A percentile compares a stretch with the other conserved stretches of the same genome.
Evolutionary conservation across 2,888 invertebrate species (phyloP).

Genomic region (Pomacea canaliculata): DNA sequence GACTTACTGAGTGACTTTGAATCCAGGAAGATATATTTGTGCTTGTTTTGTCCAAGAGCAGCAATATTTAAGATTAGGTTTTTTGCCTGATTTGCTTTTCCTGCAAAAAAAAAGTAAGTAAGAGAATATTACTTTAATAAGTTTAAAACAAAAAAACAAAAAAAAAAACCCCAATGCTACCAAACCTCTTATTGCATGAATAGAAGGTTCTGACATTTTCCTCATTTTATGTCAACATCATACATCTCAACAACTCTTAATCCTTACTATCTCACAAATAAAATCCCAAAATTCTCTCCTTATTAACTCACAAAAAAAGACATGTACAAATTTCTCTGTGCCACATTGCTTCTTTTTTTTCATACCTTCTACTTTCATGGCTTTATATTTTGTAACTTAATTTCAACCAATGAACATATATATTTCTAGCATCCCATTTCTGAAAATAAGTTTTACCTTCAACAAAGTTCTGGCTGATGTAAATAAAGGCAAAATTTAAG

Average conservation of each 20-base stretch:
- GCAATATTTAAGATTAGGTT: constrained; percentile 52
- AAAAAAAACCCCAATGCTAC: not conserved
- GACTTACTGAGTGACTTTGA: constrained; percentile 54
- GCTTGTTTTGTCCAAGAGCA: constrained; percentile 48
- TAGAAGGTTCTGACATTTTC: too few species aligned
- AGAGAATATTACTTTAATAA: not conserved
- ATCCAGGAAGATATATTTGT: constrained; percentile 48
- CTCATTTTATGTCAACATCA: not conserved
- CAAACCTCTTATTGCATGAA: too few species aligned
- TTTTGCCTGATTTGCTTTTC: constrained; percentile 45
- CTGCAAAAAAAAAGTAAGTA: constrained; percentile 30
- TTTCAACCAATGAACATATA: too few species aligned
- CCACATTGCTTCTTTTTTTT: too few species aligned
- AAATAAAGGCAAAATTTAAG: constrained; percentile 52
- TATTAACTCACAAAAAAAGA: not conserved
- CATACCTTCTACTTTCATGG: too few species aligned
- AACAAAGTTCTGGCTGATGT: constrained; percentile 53
- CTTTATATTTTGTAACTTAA: too few species aligned
- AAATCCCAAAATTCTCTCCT: not conserved
- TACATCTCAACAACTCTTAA: not conserved
- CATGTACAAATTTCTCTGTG: too few species aligned
- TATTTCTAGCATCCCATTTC: too few species aligned
- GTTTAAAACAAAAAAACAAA: not conserved
- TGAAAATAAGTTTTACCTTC: constrained; percentile 41
- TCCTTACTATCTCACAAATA: not conserved